Evolutionary conservation across 2,113 vertebrate species (phyloP).

Genomic region (Hippocampus barbouri): DNA sequence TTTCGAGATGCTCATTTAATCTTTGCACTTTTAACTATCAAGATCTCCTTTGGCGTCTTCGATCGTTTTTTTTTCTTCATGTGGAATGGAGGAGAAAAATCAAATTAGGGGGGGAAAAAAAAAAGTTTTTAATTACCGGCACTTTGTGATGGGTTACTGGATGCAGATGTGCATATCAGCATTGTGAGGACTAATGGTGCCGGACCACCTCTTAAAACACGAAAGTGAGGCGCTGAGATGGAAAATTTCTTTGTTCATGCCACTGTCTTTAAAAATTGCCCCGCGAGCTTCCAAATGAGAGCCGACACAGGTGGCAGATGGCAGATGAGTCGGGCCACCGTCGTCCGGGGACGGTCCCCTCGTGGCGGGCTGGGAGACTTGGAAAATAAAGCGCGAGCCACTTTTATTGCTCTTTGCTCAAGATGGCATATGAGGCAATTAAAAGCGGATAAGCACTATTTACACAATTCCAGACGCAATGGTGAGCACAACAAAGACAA

Average conservation of each 20-base stretch:
- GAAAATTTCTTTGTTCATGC: background rate
- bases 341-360: conserved; percentile 17
- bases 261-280: background rate
- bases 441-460: conserved; percentile 65
- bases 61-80: conserved; percentile 39
- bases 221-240: conserved; percentile 42
- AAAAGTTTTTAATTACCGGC: conserved; percentile 57
- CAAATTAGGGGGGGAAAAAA: conserved; percentile 36
- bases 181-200: conserved; percentile 61
- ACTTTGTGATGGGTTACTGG: conserved; percentile 38
- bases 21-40: conserved; percentile 49
- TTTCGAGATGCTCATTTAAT: conserved; percentile 52
- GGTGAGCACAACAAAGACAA: conserved; percentile 56
- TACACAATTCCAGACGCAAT: conserved; percentile 59
- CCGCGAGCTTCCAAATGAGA: background rate
- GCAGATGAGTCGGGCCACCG: conserved; percentile 7
- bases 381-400: conserved; percentile 39
- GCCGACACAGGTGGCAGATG: conserved; percentile 31
- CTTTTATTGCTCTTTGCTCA: conserved; percentile 50
- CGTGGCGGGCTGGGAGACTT: conserved; percentile 24
- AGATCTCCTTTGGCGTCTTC: conserved; percentile 36
- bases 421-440: conserved; percentile 61
- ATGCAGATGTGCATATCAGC: conserved; percentile 29
- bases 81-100: conserved; percentile 47
- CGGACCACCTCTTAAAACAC: conserved; percentile 39